Evolutionary conservation across 2,113 vertebrate species (phyloP).

Genomic region (Notechis scutatus): DNA sequence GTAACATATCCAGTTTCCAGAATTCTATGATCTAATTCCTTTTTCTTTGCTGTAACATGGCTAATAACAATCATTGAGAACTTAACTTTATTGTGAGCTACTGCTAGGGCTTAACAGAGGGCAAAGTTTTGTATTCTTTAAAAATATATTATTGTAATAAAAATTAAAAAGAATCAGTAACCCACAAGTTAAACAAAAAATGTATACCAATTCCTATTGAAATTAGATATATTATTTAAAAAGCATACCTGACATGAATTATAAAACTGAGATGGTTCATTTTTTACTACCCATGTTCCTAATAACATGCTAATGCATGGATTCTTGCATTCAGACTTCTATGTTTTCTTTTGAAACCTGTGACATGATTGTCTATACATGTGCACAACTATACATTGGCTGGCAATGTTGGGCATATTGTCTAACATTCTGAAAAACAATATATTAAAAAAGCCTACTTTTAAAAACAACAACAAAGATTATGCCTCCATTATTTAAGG

Average conservation of each 20-base stretch:
- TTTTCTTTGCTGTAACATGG: neutral
- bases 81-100: neutral
- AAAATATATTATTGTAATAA: neutral
- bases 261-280: neutral
- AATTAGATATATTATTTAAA: neutral
- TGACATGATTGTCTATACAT: neutral
- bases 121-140: neutral
- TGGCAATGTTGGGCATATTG: neutral
- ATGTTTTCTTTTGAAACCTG: neutral
- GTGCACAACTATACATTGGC: neutral
- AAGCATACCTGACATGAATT: neutral
- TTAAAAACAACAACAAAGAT: neutral
- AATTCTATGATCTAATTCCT: neutral
- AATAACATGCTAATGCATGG: neutral
- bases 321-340: neutral
- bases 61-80: neutral
- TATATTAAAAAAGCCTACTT: neutral
- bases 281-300: neutral
- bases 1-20: neutral
- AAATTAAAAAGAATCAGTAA: neutral
- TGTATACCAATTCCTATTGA: neutral
- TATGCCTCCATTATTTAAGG: neutral
- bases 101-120: neutral
- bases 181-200: neutral
- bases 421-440: neutral